These are phyloP conservation scores for Scopus umbretta DNA, from an alignment of 2,113 vertebrate genomes.

Conservation along the genomic window DNA sequence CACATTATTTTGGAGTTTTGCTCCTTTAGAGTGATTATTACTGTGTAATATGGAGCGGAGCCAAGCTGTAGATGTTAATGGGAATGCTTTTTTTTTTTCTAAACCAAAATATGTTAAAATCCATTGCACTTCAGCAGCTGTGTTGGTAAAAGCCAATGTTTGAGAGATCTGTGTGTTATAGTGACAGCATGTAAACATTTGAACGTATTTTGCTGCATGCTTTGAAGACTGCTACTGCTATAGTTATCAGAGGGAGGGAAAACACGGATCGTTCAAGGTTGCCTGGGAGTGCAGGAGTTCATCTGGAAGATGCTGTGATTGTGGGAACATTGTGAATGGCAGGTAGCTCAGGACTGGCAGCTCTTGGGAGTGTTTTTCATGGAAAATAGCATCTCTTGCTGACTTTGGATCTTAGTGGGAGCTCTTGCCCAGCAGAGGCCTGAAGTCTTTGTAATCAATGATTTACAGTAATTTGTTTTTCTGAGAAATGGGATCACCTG, in stretches of 20 bases:
- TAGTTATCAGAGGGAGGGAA: background rate
- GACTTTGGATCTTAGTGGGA: background rate
- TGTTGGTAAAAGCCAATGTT: background rate
- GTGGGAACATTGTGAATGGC: background rate
- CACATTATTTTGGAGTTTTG: background rate
- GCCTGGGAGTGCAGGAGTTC: background rate
- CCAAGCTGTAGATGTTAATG: background rate
- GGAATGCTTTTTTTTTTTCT: background rate
- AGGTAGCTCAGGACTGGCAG: background rate
- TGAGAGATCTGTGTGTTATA: background rate
- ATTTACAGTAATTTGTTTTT: background rate
- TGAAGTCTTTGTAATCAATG: background rate
- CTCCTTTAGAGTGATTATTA: background rate
- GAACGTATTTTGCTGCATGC: background rate
- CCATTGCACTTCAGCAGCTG: background rate
- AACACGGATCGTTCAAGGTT: background rate
- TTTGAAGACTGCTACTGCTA: background rate
- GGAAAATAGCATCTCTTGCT: background rate
- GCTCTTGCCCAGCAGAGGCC: background rate
- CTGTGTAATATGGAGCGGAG: background rate
- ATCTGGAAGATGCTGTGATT: background rate
- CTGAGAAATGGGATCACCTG: background rate
- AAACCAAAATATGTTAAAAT: background rate
- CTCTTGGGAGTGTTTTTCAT: background rate
- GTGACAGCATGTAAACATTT: background rate